Base-by-base conservation (phyloP, 1,140 invertebrate species). In the Anadara kagoshimensis region DNA sequence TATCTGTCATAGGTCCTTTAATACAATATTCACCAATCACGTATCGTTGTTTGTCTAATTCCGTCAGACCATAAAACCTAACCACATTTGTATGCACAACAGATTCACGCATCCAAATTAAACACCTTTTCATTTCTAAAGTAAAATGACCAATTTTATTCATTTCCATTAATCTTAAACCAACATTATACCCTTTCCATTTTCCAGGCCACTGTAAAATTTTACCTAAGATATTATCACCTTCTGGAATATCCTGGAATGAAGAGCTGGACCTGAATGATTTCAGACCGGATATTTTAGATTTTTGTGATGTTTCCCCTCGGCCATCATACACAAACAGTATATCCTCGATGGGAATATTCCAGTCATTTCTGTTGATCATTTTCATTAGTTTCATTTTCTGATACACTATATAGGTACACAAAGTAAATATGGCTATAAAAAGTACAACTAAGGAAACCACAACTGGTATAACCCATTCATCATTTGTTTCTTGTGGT, bases 161-260 rank as follows among this genome's bases (percentile, higher is more conserved):
- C 26, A 83, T 24, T 53, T 69, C 59, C 53, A 63, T 59, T 20
- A 75, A 45, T 12, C 73, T 51, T 18, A 75, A 20, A 41, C 84
- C 83, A 5, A 84, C 74, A 7, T 67, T 72, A 61, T 73, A 71
- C 0, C 70, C 69, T 16, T 77, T 75, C 69, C 75, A 83, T 71
- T 83, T 84, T 5, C 83, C 84, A 7, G 84, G 84, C 83, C 84
- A 86, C 56, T 86, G 84, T 24, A 86, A 63, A 24, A 86, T 76
- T 20, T 85, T 76, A 5, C 41, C 26, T 24, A 83, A 24, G n/a
- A 79, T 66, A 16, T 74, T 71, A 16, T 49, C 22, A 7, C n/a
- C n/a, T n/a, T 82, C 80, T 36, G 75, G 47, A 14, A 74, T 78
- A 3, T 80, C 76, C 5, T 58, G 47, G 5, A 80, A 24, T 5